Percentiles rank a stretch among this genome's conserved stretches.
Conservation (phyloP, 2,797 vertebrate genomes). For the Sebastes itinus region DNA sequence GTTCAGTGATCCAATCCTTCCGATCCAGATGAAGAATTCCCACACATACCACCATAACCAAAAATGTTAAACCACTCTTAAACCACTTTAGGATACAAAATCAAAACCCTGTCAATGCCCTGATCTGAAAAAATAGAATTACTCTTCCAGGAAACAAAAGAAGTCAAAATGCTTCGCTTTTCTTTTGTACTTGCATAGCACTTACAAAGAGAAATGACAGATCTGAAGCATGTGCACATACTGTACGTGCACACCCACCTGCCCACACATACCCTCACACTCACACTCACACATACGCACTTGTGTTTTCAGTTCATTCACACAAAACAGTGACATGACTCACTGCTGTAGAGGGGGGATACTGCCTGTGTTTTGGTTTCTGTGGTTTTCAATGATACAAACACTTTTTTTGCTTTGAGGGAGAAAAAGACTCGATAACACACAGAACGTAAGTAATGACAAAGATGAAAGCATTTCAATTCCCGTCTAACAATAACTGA, state of each 20-base stretch:
- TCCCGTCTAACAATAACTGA: slow-evolving; percentile 36
- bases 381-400: slow-evolving; percentile 74
- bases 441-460: slow-evolving; percentile 34
- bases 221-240: slow-evolving; percentile 56
- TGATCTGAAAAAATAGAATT: slow-evolving; percentile 83
- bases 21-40: slow-evolving; percentile 52
- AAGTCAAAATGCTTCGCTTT: slow-evolving; percentile 80
- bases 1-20: slow-evolving; percentile 49
- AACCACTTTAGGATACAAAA: slow-evolving; percentile 69
- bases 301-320: slow-evolving; percentile 68
- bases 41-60: slow-evolving; percentile 27
- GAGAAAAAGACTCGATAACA: slow-evolving; percentile 39
- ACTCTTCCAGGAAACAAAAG: slow-evolving; percentile 79
- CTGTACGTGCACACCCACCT: slow-evolving; percentile 50
- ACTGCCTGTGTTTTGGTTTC: slow-evolving; percentile 82
- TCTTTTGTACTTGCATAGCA: slow-evolving; percentile 89
- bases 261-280: slow-evolving; percentile 44
- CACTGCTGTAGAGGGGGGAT: slow-evolving; percentile 79
- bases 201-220: slow-evolving; percentile 82
- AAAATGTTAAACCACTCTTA: slow-evolving; percentile 39
- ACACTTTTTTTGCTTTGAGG: slow-evolving; percentile 76
- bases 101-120: slow-evolving; percentile 77
- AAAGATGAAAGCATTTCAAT: slow-evolving; percentile 49
- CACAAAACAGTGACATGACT: slow-evolving; percentile 72
- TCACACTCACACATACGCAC: slow-evolving; percentile 4